Evolutionary conservation across 2,888 invertebrate species (phyloP).

Genomic region (Amiota communis): DNA sequence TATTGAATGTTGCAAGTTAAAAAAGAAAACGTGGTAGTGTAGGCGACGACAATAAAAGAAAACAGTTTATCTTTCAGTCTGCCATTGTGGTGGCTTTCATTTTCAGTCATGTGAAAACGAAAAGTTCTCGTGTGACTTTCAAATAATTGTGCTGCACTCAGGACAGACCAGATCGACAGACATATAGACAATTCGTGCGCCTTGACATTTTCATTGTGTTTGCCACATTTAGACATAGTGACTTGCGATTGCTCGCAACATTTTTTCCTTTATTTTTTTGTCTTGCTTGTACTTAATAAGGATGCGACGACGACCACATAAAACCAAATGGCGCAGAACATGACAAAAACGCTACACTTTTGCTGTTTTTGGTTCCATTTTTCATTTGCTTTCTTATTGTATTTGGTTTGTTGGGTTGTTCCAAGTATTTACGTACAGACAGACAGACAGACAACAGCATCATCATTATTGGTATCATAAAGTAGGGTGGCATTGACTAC

Average conservation of each 20-base stretch:
- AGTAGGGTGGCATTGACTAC: background rate
- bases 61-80: background rate
- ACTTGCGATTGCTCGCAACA: background rate
- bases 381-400: background rate
- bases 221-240: conserved; percentile 2
- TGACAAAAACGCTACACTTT: conserved; percentile 15
- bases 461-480: conserved; percentile 1
- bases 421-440: no score
- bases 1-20: background rate
- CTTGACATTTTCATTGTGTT: conserved; percentile 25
- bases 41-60: no score
- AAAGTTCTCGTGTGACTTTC: conserved; percentile 50
- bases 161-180: background rate
- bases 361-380: background rate
- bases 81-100: conserved; percentile 64
- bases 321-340: conserved; percentile 13
- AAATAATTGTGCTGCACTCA: conserved; percentile 23
- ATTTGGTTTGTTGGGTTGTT: background rate
- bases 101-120: conserved; percentile 45
- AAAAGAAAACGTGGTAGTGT: conserved; percentile 34
- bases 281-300: conserved; percentile 13
- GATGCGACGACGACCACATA: background rate
- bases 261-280: background rate
- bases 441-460: background rate
- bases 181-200: conserved; percentile 10